Evolutionary conservation across 2,888 invertebrate species (phyloP).

Genomic region (Microplitis manilae): DNA sequence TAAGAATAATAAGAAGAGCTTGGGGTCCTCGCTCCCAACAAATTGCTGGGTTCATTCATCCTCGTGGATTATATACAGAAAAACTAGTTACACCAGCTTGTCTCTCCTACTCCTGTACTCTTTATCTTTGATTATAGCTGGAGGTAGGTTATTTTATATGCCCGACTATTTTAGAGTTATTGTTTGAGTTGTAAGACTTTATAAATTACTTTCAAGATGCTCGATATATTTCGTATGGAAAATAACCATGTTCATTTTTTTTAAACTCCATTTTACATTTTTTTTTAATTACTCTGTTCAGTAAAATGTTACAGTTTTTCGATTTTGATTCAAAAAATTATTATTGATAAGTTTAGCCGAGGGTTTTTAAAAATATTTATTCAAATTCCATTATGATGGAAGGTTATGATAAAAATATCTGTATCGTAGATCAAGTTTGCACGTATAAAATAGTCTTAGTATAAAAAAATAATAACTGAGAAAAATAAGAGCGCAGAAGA

Average conservation of each 20-base stretch:
- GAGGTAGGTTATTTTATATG: slow-evolving; percentile 14
- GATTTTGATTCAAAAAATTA: too few relatives aligned
- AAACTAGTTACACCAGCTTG: slow-evolving; percentile 65
- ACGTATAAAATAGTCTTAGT: not conserved
- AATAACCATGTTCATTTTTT: too few relatives aligned
- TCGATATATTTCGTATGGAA: not conserved
- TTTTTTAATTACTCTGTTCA: too few relatives aligned
- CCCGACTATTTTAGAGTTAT: slow-evolving; percentile 9
- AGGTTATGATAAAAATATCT: too few relatives aligned
- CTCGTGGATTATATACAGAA: slow-evolving; percentile 63
- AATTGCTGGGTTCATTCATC: slow-evolving; percentile 72
- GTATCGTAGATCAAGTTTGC: not conserved
- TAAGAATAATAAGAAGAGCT: slow-evolving; percentile 26
- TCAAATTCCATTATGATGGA: too few relatives aligned
- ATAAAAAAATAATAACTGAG: not conserved
- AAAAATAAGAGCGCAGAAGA: slow-evolving; percentile 8
- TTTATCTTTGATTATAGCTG: slow-evolving; percentile 20
- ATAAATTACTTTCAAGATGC: not conserved
- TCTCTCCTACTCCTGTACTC: slow-evolving; percentile 13
- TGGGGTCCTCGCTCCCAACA: slow-evolving; percentile 67
- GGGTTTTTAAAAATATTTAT: too few relatives aligned
- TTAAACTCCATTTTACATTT: too few relatives aligned
- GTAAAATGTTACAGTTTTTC: too few relatives aligned
- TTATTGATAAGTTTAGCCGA: too few relatives aligned
- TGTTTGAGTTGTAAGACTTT: not conserved